phyloP scores from a whole-genome alignment of 2,888 invertebrate genomes.

The Asteroscopus sphinx region DNA sequence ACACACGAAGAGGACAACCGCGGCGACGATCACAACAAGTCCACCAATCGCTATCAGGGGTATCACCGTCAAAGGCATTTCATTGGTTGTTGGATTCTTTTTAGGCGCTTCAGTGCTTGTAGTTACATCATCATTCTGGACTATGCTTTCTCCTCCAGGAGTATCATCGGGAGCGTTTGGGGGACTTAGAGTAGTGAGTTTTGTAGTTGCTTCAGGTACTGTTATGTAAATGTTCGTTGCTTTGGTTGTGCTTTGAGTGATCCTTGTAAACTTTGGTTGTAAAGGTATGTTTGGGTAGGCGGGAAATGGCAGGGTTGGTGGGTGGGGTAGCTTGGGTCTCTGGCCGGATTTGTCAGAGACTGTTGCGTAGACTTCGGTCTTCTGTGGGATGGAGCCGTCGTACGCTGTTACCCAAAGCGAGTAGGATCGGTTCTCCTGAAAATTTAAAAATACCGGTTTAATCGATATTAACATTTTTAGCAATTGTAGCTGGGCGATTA shows the following conservation, averaged over 20 bases:
- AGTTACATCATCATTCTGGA: constrained; percentile 65
- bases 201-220: constrained; percentile 77
- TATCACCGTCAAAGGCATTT: constrained; percentile 92
- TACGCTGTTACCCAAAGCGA: constrained; percentile 84
- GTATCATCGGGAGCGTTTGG: constrained; percentile 70
- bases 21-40: constrained; percentile 92
- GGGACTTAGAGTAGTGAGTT: constrained; percentile 66
- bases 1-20: constrained; percentile 92
- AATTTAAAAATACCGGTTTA: constrained; percentile 38
- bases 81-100: constrained; percentile 80
- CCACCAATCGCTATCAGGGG: constrained; percentile 93
- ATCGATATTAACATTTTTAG: no score
- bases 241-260: constrained; percentile 75
- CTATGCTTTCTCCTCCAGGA: constrained; percentile 65
- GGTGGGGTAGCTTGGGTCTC: constrained; percentile 73
- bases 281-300: constrained; percentile 59
- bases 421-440: constrained; percentile 83
- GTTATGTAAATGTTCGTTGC: constrained; percentile 68
- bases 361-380: constrained; percentile 80
- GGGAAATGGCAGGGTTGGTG: constrained; percentile 70
- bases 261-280: constrained; percentile 67
- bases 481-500: no score
- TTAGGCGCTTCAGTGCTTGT: constrained; percentile 70
- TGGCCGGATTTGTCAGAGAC: constrained; percentile 76
- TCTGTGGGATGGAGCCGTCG: constrained; percentile 82